A percentile compares a stretch with the other conserved stretches of the same genome.
Evolutionary conservation across 2,797 vertebrate genomes (phyloP).

Genomic region (Astyanax mexicanus): DNA sequence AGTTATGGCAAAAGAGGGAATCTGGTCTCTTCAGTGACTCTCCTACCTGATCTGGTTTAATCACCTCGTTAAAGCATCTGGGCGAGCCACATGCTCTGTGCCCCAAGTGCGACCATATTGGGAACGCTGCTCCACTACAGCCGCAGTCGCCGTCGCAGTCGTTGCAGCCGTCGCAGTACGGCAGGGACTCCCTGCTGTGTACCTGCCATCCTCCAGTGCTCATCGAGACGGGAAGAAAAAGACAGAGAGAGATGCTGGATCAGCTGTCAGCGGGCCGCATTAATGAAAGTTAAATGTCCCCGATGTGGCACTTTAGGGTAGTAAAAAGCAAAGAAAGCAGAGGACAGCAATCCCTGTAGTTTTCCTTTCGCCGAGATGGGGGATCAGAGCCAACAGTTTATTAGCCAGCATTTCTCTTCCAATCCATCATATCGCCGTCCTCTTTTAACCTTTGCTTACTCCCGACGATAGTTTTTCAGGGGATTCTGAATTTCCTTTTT

Average conservation of each 20-base stretch:
- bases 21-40: neutral
- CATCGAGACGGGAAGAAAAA: conserved; percentile 31
- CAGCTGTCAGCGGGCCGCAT: conserved; percentile 25
- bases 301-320: conserved; percentile 39
- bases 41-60: conserved; percentile 27
- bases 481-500: conserved; percentile 4
- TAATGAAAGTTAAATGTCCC: conserved; percentile 50
- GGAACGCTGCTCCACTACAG: conserved; percentile 15
- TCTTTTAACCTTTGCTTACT: conserved; percentile 27
- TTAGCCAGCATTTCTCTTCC: conserved; percentile 35
- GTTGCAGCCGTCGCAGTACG: neutral
- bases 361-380: conserved; percentile 17
- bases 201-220: conserved; percentile 39
- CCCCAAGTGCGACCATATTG: conserved; percentile 13
- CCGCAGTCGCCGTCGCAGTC: neutral
- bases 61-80: conserved; percentile 38
- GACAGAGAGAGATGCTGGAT: conserved; percentile 43
- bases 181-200: conserved; percentile 13
- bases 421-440: conserved; percentile 39
- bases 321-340: conserved; percentile 33
- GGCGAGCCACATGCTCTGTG: neutral
- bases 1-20: neutral
- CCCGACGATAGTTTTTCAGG: conserved; percentile 15
- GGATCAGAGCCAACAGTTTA: conserved; percentile 43
- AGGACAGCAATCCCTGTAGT: conserved; percentile 43